Conservation (phyloP, 2,113 vertebrate species). For the Psilopsiagon aurifrons region DNA sequence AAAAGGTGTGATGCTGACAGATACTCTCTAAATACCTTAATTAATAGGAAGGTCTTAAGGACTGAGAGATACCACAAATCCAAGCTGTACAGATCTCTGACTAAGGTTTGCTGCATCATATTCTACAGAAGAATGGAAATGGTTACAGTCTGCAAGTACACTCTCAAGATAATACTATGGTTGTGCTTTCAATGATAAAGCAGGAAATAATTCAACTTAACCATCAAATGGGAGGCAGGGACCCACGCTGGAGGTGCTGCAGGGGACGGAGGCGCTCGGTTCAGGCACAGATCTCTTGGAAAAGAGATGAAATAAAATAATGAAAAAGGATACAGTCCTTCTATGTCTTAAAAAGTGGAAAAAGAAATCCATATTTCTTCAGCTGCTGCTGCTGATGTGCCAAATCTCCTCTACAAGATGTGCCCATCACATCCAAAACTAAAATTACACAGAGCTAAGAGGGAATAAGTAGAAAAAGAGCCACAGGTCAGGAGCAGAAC, state of each 20-base stretch:
- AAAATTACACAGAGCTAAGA: background rate
- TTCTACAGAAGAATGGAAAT: conserved; percentile 46
- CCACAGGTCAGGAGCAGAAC: background rate
- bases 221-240: background rate
- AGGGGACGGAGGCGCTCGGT: background rate
- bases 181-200: conserved; percentile 64
- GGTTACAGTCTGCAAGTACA: conserved; percentile 53
- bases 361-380: background rate
- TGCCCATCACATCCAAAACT: background rate
- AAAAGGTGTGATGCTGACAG: background rate
- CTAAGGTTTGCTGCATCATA: conserved; percentile 22
- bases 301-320: background rate
- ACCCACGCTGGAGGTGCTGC: background rate
- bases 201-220: conserved; percentile 70
- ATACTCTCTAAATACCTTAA: conserved; percentile 56
- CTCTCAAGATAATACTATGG: conserved; percentile 47
- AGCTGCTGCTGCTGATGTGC: background rate
- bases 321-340: background rate
- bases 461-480: background rate
- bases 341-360: background rate
- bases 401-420: background rate
- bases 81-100: conserved; percentile 4
- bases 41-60: conserved; percentile 61
- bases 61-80: conserved; percentile 39
- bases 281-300: background rate